Evolutionary conservation across 2,888 invertebrate species (phyloP).

Genomic region (Masnerella sp.): DNA sequence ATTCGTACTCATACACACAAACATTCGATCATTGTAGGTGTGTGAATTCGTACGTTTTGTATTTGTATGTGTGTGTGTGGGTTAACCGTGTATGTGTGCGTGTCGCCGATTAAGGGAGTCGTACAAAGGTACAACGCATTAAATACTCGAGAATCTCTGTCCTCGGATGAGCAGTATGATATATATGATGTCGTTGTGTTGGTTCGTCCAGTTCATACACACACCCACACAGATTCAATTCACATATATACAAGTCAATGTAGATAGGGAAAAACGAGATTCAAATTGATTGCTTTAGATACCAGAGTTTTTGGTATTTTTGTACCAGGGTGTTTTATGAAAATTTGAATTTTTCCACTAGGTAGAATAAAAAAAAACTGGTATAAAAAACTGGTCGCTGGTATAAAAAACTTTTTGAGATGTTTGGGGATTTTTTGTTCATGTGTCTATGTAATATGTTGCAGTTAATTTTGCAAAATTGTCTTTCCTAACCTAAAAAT

Average conservation of each 20-base stretch:
- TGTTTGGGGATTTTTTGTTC: too few species aligned
- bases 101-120: constrained; percentile 59
- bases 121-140: constrained; percentile 74
- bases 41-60: constrained; percentile 25
- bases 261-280: constrained; percentile 35
- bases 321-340: too few species aligned
- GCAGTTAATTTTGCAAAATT: too few species aligned
- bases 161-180: constrained; percentile 54
- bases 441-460: too few species aligned
- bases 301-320: constrained; percentile 66
- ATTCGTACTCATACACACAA: too few species aligned
- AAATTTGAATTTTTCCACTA: too few species aligned
- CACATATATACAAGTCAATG: too few species aligned
- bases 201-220: constrained; percentile 50
- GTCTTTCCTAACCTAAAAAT: too few species aligned
- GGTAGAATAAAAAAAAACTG: too few species aligned
- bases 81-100: constrained; percentile 38
- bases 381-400: too few species aligned
- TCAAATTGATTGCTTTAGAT: constrained; percentile 72
- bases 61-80: constrained; percentile 24
- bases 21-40: too few species aligned
- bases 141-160: constrained; percentile 71
- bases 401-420: too few species aligned
- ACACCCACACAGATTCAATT: constrained; percentile 7
- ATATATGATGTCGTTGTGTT: constrained; percentile 41